Percentiles rank a stretch among this genome's conserved stretches.
phyloP scores from a whole-genome alignment of 2,797 vertebrate species.

The Sebastes vulpes region DNA sequence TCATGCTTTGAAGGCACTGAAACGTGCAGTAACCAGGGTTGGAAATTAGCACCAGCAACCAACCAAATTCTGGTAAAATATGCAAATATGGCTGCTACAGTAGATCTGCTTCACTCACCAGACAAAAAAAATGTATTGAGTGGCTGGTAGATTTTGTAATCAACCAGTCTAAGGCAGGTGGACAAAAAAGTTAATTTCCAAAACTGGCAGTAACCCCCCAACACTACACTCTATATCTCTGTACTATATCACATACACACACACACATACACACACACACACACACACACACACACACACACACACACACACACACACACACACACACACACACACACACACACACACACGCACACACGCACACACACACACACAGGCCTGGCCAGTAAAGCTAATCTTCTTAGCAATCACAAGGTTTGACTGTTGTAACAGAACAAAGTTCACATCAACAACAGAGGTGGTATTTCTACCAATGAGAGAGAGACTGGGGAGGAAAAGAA shows the following conservation, averaged over 20 bases:
- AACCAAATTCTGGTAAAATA: too few species aligned
- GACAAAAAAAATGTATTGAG: too few species aligned
- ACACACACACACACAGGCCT: neutral
- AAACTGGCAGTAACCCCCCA: neutral
- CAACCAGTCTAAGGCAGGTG: too few species aligned
- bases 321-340: neutral
- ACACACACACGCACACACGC: neutral
- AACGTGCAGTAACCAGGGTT: neutral
- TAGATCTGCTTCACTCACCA: too few species aligned
- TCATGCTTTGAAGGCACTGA: neutral
- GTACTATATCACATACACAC: neutral
- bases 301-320: neutral
- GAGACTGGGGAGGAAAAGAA: neutral
- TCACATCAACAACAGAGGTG: constrained; percentile 53
- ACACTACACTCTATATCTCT: neutral
- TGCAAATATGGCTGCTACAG: too few species aligned
- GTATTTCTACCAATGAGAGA: constrained; percentile 10
- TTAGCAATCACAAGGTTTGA: constrained; percentile 79
- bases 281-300: neutral
- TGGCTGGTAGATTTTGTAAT: too few species aligned
- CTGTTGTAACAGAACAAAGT: constrained; percentile 78
- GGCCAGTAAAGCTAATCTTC: constrained; percentile 69
- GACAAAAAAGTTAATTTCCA: too few species aligned
- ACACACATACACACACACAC: neutral
- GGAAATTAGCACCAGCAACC: too few species aligned